Conservation (phyloP, 2,797 vertebrate genomes). For the Artibeus lituratus region DNA sequence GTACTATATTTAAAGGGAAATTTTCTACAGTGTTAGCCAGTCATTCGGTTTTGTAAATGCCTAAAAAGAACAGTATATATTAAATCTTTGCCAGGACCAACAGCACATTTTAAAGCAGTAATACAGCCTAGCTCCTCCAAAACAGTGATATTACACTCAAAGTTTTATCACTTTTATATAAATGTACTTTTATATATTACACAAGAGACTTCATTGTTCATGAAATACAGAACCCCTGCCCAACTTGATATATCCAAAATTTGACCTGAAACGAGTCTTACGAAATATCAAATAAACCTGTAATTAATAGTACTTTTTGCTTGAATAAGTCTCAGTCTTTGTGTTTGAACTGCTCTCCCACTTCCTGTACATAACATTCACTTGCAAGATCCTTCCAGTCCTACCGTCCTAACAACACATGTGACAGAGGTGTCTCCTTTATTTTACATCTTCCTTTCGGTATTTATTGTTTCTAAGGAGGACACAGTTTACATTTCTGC, state of each 20-base stretch:
- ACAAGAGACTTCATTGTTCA: neutral
- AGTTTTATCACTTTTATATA: neutral
- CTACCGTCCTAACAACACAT: neutral
- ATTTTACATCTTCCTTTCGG: neutral
- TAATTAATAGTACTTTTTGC: neutral
- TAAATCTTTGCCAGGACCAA: neutral
- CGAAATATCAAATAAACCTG: neutral
- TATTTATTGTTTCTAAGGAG: neutral
- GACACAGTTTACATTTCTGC: neutral
- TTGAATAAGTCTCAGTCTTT: neutral
- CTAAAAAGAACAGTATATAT: neutral
- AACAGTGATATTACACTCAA: neutral
- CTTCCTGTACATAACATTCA: neutral
- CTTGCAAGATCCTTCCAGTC: neutral
- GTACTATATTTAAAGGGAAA: neutral
- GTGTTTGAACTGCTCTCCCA: neutral
- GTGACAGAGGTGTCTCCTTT: neutral
- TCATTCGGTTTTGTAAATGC: neutral
- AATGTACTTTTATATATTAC: neutral
- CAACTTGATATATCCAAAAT: neutral
- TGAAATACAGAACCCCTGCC: neutral
- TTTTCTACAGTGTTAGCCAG: neutral
- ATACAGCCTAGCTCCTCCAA: neutral
- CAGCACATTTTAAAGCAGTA: neutral
- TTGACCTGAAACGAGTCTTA: neutral